Conservation (phyloP, 2,113 vertebrate genomes). For the Syrrhaptes paradoxus region DNA sequence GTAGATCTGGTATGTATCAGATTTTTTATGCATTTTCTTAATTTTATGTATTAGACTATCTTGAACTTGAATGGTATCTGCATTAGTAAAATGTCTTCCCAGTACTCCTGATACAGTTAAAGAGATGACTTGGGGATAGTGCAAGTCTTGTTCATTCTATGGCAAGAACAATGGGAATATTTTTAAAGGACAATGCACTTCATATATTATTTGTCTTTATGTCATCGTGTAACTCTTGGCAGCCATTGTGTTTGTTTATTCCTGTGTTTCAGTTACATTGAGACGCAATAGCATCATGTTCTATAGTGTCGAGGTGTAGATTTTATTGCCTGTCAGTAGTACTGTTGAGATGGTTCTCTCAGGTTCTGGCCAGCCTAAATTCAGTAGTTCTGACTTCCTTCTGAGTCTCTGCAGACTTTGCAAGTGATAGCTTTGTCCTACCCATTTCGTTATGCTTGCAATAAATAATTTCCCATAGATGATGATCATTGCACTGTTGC, state of each 20-base stretch:
- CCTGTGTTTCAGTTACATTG: not conserved
- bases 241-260: not conserved
- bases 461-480: not conserved
- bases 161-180: not conserved
- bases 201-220: not conserved
- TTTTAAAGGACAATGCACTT: not conserved
- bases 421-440: not conserved
- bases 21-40: not conserved
- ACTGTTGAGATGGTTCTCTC: not conserved
- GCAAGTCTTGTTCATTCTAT: not conserved
- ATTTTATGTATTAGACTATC: not conserved
- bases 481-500: rapidly evolving
- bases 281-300: not conserved
- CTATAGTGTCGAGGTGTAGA: rapidly evolving
- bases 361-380: not conserved
- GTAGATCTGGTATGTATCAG: conserved; percentile 87
- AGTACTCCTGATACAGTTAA: not conserved
- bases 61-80: not conserved
- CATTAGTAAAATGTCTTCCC: not conserved
- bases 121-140: not conserved
- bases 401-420: not conserved
- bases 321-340: not conserved
- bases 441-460: not conserved
- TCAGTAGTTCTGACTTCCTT: not conserved
- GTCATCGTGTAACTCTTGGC: not conserved